Evolutionary conservation across 30 jellyfish, hydroid and myxozoan species (phyloP), one percentile per base, ranked within the genome.

Genomic region (Hydractinia symbiolongicarpus): DNA sequence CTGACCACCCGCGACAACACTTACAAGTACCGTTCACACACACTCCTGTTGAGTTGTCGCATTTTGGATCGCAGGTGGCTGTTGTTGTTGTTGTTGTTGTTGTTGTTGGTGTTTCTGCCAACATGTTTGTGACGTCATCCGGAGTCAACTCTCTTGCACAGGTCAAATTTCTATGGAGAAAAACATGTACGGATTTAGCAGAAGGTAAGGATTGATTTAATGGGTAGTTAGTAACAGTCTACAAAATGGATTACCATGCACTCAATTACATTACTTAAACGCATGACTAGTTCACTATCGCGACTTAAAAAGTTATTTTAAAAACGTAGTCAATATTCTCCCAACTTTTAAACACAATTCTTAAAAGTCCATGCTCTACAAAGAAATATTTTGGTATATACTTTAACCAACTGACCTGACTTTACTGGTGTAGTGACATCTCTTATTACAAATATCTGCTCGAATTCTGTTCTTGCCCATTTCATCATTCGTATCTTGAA

Each of bases 1-100:
- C 74, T 6, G 74, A 44, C 74, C 74, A 64, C 16, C 74, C 74
- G 17, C 74, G 74, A 64, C 74, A 64, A 13, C 74, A 64, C 40
- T 64, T 64, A 6, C 74, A 64, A 64, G 52, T 44, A 7, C 74
- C 74, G 17, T 7, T 64, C 9, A n/a, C 17, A 13, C 74, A 64
- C 17, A 6, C 17, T 64, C 74, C 74, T 13, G 19, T 44, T n/a
- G 19, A 64, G 17, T 13, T 64, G 19, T 51, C 74, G 16, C 74
- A 64, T 64, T 4, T 64, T 13, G 19, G 9, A 13, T 64, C 52
- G 40, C 74, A 64, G 19, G 74, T n/a, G 9, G 74, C 52, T 7
- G 74, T 64, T 7, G 74, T 64, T 16, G 69, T 3, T 58, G 69
- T 58, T 16, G n/a, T n/a, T n/a, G 69, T 13, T n/a, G n/a, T n/a